Conservation (phyloP, 2,113 vertebrate species). For the Sturnira hondurensis region DNA sequence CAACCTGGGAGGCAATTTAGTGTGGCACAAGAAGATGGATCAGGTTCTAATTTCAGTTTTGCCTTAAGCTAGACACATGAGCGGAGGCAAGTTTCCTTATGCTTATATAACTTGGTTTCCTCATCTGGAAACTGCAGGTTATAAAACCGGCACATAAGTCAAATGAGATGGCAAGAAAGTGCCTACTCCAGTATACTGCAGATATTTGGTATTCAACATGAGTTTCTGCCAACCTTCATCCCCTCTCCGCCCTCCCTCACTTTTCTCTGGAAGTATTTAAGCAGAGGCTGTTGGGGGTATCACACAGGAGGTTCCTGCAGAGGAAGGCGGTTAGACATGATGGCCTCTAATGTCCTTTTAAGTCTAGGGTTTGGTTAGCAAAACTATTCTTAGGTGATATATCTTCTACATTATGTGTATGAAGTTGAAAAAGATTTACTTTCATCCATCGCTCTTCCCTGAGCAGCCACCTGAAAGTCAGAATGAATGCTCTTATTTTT, state of each 20-base stretch:
- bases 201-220: background rate
- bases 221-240: background rate
- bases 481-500: conserved; percentile 37
- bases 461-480: conserved; percentile 31
- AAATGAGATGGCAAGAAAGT: background rate
- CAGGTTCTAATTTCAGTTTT: background rate
- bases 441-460: background rate
- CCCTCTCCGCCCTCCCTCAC: background rate
- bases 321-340: background rate
- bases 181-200: background rate
- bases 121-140: background rate
- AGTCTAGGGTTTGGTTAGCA: background rate
- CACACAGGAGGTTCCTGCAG: background rate
- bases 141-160: background rate
- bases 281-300: background rate
- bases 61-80: background rate
- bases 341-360: background rate
- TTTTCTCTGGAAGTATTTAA: conserved; percentile 11
- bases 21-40: background rate
- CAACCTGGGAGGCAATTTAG: background rate
- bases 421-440: background rate
- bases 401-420: background rate
- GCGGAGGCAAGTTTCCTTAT: background rate
- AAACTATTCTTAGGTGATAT: background rate
- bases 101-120: background rate